These are phyloP conservation scores for Coranthus polyacanthus DNA, from an alignment of 2,797 vertebrate genomes.

Conservation along the genomic window DNA sequence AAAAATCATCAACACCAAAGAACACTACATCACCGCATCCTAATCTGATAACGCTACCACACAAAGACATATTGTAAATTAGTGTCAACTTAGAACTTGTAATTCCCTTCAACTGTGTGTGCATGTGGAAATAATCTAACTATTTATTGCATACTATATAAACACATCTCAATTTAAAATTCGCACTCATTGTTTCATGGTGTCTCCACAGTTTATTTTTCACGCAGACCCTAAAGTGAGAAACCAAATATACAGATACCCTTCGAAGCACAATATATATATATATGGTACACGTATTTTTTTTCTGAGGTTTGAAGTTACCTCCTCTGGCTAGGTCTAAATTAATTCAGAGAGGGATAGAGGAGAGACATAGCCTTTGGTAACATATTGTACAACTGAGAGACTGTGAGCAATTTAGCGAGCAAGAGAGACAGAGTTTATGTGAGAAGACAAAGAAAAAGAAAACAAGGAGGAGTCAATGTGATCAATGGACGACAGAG, in stretches of 20 bases:
- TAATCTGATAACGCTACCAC: no score
- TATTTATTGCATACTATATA: background rate
- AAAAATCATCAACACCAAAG: background rate
- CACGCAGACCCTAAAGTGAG: no score
- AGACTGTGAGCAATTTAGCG: background rate
- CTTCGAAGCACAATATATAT: no score
- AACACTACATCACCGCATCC: no score
- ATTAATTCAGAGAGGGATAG: background rate
- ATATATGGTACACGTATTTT: no score
- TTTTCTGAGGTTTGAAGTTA: background rate
- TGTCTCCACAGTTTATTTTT: background rate
- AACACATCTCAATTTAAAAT: no score
- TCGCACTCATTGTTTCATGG: background rate
- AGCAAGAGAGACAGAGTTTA: background rate
- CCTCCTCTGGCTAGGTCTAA: background rate
- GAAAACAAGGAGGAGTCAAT: background rate
- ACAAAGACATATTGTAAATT: no score
- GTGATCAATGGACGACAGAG: conserved; percentile 2
- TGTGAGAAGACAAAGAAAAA: background rate
- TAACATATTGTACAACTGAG: background rate
- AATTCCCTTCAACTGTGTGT: background rate
- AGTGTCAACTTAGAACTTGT: no score
- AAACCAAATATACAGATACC: no score
- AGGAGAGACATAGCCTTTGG: background rate
- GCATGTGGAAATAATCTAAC: background rate